phyloP scores from a whole-genome alignment of 2,113 vertebrate species.

The Telmatochromis brachygnathus region DNA sequence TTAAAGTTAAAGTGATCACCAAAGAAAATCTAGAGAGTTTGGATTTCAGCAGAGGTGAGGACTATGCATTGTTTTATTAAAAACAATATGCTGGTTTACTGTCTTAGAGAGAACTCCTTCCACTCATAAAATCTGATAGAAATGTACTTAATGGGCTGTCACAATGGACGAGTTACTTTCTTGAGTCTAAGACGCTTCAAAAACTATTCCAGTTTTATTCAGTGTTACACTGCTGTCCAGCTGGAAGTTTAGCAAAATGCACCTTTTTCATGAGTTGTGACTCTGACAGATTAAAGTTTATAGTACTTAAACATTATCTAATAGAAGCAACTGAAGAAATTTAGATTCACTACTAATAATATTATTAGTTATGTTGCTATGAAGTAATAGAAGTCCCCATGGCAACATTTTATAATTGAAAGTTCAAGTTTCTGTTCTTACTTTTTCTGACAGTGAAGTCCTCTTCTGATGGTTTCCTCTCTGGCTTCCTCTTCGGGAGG shows the following conservation, averaged over 20 bases:
- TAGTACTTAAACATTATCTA: neutral
- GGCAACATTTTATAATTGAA: neutral
- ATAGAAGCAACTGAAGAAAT: neutral
- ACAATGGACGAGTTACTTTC: neutral
- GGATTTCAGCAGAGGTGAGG: neutral
- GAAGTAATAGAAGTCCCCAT: neutral
- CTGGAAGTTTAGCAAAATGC: neutral
- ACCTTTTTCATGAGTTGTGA: neutral
- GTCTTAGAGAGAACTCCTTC: neutral
- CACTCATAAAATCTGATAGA: neutral
- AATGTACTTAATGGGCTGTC: neutral
- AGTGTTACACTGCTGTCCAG: neutral
- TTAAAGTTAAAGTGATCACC: neutral
- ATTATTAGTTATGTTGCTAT: neutral
- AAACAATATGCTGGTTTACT: neutral
- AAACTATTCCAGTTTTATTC: neutral
- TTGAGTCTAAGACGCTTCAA: neutral
- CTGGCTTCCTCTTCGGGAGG: slow-evolving; percentile 92
- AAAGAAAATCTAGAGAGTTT: rapidly evolving
- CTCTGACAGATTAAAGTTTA: neutral
- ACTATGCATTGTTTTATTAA: neutral
- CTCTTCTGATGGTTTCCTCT: slow-evolving; percentile 94
- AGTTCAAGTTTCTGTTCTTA: slow-evolving; percentile 40
- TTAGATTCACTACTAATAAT: rapidly evolving
- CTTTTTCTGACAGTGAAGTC: slow-evolving; percentile 92